Base-by-base conservation (phyloP, 37 sponge, comb jelly and placozoan species). In the Dysidea cf. avara region DNA sequence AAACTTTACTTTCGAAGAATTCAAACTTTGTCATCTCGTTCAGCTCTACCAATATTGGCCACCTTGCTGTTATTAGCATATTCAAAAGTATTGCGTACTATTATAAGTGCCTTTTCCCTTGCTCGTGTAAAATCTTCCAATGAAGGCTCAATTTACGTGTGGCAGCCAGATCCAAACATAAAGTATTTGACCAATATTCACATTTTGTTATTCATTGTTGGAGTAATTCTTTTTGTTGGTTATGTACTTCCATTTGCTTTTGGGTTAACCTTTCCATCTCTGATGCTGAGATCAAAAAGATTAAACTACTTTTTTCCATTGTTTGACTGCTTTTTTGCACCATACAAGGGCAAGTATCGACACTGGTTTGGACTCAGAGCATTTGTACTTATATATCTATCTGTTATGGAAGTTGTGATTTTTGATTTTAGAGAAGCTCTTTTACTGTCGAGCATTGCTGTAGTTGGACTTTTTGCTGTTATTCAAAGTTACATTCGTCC, bases 1-100 rank as follows among this genome's bases (percentile, higher is more conserved):
- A 43, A 43, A 43, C 46, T 12, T 43, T 43, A 43, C 46, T 12
- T 43, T 5, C 46, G 46, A 12, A 43, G 46, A 5, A 9, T 5
- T 12, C 5, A 43, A 43, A n/a, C n/a, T n/a, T n/a, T n/a, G n/a
- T 43, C 46, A 43, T 12, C 46, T 12, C 46, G 9, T 43, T 43
- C 46, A 43, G 46, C 72, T 28, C 55, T 71, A 11, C 36, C 54
- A n/a, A 68, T 85, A 25, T 30, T 85, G 29, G 67, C 74, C 13
- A 85, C 86, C n/a, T 48, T 78, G 4, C 18, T 78, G 66, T 85
- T 73, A 30, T 40, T 84, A 16, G 54, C 74, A 36, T 84, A 69
- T 39, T 26, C 50, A 43, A 84, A 84, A 72, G 6, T 78, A n/a
- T 34, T 84, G 11, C 30, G 56, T 3, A 69, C 71, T 3, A 53